Base-by-base conservation (phyloP, 2,888 invertebrate genomes). In the Sinhomidia bicolor region DNA sequence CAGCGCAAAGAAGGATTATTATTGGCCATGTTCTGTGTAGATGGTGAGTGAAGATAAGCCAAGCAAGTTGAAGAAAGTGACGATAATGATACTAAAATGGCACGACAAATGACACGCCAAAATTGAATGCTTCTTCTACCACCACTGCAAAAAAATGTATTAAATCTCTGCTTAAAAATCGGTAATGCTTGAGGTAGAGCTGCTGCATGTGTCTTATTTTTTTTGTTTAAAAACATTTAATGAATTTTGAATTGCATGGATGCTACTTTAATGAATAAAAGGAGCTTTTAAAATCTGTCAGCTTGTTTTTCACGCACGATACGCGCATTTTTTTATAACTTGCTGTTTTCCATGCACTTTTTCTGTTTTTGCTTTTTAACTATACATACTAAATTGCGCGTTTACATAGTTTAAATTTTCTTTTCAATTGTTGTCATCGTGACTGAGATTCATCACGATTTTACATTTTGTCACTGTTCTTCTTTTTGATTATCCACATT, bases 381-480 rank as follows among this genome's bases (percentile, higher is more conserved):
- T 14, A 5, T 47, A 14, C 62, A 32, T n/a, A 26, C 60, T 7
- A 60, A 23, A 60, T 17, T 4, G 12, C 29, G 68, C 12, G 32
- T 54, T 79, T 32, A 79, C 41, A 83, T 62, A 74, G n/a, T 47
- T n/a, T n/a, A 23, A 26, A 51, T 47, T 17, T 76, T 7, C 44
- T 41, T 41, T 23, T 41, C 41, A 12, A 26, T 51, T 44, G 44
- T 62, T 26, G 17, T 83, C 36, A 10, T 88, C 88, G 88, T 88
- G 86, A 86, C 86, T 86, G 1, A 68, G 57, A 65, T 82, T 88
- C 82, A 88, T 88, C 88, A 88, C 88, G 88, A 88, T 26, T 44
- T 12, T 54, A 26, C 71, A 81, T 57, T 86, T 88, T 88, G 88
- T 88, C 88, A 88, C 82, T 88, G 41, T 71, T 60, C 23, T 20